A percentile compares a stretch with the other conserved stretches of the same genome.
Evolutionary conservation across 2,113 vertebrate genomes (phyloP).

Genomic region (Oostethus manadensis): DNA sequence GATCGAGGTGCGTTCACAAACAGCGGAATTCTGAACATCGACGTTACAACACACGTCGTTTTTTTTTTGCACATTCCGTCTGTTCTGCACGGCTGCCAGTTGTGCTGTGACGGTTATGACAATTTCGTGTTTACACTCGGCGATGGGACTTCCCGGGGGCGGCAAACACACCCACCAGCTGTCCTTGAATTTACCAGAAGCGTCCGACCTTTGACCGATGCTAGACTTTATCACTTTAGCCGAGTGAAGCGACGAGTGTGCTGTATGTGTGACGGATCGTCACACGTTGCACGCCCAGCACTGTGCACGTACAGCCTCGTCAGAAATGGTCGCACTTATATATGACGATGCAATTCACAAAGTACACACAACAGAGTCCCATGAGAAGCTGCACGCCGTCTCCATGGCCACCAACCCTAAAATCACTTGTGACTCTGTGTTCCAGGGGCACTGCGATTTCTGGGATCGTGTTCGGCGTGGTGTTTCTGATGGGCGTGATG

Average conservation of each 20-base stretch:
- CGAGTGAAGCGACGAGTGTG: not conserved
- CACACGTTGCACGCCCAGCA: not conserved
- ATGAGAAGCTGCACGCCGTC: slow-evolving; percentile 28
- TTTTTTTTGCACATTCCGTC: too few species aligned
- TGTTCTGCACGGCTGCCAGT: too few species aligned
- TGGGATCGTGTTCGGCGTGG: slow-evolving; percentile 87
- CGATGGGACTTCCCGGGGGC: too few species aligned
- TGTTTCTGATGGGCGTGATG: slow-evolving; percentile 87
- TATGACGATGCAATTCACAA: slow-evolving; percentile 6
- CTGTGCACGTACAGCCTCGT: too few species aligned
- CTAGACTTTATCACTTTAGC: slow-evolving; percentile 10
- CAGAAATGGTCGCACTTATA: not conserved
- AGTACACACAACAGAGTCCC: slow-evolving; percentile 22
- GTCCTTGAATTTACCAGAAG: slow-evolving; percentile 12
- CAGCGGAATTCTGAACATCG: too few species aligned
- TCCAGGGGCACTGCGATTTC: slow-evolving; percentile 86
- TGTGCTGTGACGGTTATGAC: too few species aligned
- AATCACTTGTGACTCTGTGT: slow-evolving; percentile 35
- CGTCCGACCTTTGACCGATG: slow-evolving; percentile 29
- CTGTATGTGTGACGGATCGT: not conserved
- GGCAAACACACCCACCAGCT: slow-evolving; percentile 24
- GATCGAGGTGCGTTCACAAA: too few species aligned
- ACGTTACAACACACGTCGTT: too few species aligned
- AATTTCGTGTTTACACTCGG: too few species aligned
- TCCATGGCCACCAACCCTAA: slow-evolving; percentile 33